phyloP scores from a whole-genome alignment of 1,140 invertebrate species.

The Drosophila mojavensis region DNA sequence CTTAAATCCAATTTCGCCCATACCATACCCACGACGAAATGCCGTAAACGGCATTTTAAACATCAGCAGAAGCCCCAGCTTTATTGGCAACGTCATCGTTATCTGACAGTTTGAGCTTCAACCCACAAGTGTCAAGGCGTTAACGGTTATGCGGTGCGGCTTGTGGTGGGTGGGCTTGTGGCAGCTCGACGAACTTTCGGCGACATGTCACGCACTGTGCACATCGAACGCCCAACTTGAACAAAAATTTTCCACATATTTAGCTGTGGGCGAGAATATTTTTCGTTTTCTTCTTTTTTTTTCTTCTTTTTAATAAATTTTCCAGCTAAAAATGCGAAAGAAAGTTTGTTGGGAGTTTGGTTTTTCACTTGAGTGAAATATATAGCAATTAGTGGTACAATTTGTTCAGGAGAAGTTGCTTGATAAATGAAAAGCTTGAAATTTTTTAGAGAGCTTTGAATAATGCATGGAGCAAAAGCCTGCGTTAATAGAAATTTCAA shows the following conservation, averaged over 20 bases:
- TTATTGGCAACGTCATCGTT: slow-evolving; percentile 76
- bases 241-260: slow-evolving; percentile 28
- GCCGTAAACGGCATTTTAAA: slow-evolving; percentile 47
- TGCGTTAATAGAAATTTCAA: background rate
- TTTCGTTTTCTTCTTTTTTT: background rate
- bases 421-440: background rate
- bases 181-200: slow-evolving; percentile 23
- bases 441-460: too few species aligned
- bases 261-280: slow-evolving; percentile 17
- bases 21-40: slow-evolving; percentile 42
- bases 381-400: background rate
- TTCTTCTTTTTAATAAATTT: slow-evolving; percentile 17
- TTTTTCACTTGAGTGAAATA: background rate
- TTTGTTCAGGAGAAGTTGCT: background rate
- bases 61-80: slow-evolving; percentile 44
- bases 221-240: slow-evolving; percentile 17
- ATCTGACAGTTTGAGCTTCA: slow-evolving; percentile 66
- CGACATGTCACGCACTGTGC: slow-evolving; percentile 49
- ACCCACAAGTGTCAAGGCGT: slow-evolving; percentile 56
- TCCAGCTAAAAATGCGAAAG: background rate
- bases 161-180: slow-evolving; percentile 3
- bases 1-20: slow-evolving; percentile 79
- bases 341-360: background rate
- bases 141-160: slow-evolving; percentile 43
- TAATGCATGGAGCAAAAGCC: background rate